Base-by-base conservation (phyloP, 2,113 vertebrate species). In the Strix aluco region DNA sequence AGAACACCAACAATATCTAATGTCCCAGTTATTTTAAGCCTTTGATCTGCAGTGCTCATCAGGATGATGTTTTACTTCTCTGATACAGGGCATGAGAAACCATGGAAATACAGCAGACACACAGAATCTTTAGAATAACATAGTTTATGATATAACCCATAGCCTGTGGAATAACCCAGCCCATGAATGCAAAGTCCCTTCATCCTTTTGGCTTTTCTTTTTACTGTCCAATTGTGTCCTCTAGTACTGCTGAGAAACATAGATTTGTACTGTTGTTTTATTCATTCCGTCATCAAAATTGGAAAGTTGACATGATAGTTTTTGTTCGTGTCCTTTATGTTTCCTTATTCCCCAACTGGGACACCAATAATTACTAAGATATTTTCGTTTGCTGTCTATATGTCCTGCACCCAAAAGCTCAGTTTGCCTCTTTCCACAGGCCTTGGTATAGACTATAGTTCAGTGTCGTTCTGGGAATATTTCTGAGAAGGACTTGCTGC, bases 21-120 rank as follows among this genome's bases (percentile, higher is more conserved):
- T 0, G 13, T 32, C 3, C 6, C 5, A 32, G 13, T 38, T 5
- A 9, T 51, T 70, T 47, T 58, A 54, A 62, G 11, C 3, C 27
- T 77, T 55, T 69, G 6, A 32, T 69, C 59, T 91, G 2, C 14
- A 54, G 8, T 54, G 11, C 30, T 79, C 4, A 18, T 63, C 10
- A 55, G 15, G 15, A 59, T 62, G n/a, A 32, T 29, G 3, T 42
- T 71, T 90, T 4, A 0, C 1, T 61, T 57, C 69, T 73, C 40
- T 73, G 18, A 6, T 81, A 44, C 8, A 55, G 7, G 4, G 1
- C 13, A 15, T 20, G 55, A n/a, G 32, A 87, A 83, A 32, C 2
- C 3, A 20, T 10, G 23, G 46, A 72, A 75, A 86, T 13, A 38
- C 2, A 65, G 13, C 15, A 69, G 25, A 7, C 20, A 44, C 8